Conservation (phyloP, 2,797 vertebrate genomes). For the Syngnathus acus region DNA sequence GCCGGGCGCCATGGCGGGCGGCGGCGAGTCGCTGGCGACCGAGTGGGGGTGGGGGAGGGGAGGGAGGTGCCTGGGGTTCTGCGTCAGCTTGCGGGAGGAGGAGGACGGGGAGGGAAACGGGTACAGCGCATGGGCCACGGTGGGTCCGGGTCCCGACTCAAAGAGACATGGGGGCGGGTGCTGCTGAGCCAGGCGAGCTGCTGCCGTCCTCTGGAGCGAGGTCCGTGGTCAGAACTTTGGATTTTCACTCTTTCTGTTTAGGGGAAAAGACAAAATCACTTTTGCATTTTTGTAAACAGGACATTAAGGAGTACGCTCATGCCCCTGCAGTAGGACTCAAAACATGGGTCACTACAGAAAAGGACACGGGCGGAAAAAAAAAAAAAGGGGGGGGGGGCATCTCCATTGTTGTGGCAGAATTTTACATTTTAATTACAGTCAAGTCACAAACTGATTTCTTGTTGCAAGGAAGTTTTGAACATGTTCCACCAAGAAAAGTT, state of each 20-base stretch:
- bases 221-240: background rate
- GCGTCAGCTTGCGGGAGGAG: constrained; percentile 55
- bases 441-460: too few species aligned
- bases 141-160: constrained; percentile 47
- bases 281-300: background rate
- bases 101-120: constrained; percentile 56
- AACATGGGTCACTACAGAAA: too few species aligned
- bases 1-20: constrained; percentile 61
- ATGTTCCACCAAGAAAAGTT: too few species aligned
- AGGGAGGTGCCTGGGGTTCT: constrained; percentile 52
- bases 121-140: constrained; percentile 61
- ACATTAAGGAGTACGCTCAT: background rate
- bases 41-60: constrained; percentile 40
- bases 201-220: constrained; percentile 24
- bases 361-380: too few species aligned
- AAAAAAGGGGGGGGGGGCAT: too few species aligned
- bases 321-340: too few species aligned
- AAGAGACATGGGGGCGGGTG: constrained; percentile 45
- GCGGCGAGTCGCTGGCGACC: constrained; percentile 34
- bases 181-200: background rate
- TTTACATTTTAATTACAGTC: too few species aligned
- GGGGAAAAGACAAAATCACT: background rate
- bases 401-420: too few species aligned
- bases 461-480: too few species aligned
- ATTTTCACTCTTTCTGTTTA: background rate